Base-by-base conservation (phyloP, 2,113 vertebrate genomes). In the Festucalex cinctus region DNA sequence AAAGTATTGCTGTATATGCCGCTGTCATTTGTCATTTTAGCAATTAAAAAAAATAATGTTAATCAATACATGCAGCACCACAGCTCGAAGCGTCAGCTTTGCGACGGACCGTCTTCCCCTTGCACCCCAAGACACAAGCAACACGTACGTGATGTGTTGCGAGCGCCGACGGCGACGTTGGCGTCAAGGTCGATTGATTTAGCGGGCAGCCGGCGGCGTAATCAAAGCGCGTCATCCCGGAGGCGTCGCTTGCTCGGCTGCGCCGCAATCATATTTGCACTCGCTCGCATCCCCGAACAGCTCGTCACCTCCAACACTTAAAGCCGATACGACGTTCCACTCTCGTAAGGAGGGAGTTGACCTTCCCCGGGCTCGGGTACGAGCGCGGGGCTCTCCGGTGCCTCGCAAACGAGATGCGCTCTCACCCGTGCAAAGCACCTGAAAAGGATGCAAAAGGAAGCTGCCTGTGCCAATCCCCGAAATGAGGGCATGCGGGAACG, bases 231-330 rank as follows among this genome's bases (percentile, higher is more conserved):
- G 12, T 62, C 37, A 76, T 85, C 87, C 83, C 77, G 74, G 73
- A 85, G 85, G 80, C 78, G 20, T 83, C 81, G 61, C 74, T 57
- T 73, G 85, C 82, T 86, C 79, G 74, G 71, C 80, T 83, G 82
- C 84, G 78, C 85, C 74, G 82, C 79, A 85, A 80, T 86, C 87
- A 85, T 83, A 87, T 88, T 84, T 82, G 68, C 54, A 68, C 76
- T 83, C 82, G 86, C 88, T 88, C 79, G 84, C 88, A 75, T 88
- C 78, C 84, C 54, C 79, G 79, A 84, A 82, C 78, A 87, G 80
- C 75, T 83, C 83, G 84, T 90, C 85, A 83, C 83, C 80, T 68
- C 71, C 83, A 82, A 82, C 74, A 83, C 82, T 86, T 84, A 83
- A 78, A 83, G 74, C 73, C 83, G 76, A 83, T 86, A 80, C 83